Conservation (phyloP, 2,888 invertebrate genomes). For the Dioctria rufipes region DNA sequence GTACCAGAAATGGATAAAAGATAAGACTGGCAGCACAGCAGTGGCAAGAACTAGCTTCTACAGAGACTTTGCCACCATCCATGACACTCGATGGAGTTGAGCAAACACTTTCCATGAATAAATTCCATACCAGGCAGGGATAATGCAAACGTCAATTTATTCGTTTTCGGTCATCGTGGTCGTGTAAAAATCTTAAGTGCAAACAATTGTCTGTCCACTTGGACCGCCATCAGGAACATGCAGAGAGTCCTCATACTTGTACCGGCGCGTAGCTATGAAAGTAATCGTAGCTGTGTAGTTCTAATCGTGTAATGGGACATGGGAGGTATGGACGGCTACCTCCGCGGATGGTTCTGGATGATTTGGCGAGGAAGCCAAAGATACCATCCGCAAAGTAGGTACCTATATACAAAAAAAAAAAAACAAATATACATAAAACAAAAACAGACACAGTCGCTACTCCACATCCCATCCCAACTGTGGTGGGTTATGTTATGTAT, state of each 20-base stretch:
- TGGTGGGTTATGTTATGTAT: slow-evolving; percentile 30
- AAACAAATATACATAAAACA: slow-evolving; percentile 34
- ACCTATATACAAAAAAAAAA: slow-evolving; percentile 8
- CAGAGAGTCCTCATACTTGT: slow-evolving; percentile 33
- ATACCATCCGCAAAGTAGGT: slow-evolving; percentile 12
- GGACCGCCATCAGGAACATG: slow-evolving; percentile 65
- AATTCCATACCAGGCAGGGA: slow-evolving; percentile 51
- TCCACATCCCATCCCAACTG: slow-evolving; percentile 51
- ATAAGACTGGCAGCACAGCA: slow-evolving; percentile 53
- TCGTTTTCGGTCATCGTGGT: slow-evolving; percentile 64
- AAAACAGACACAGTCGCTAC: slow-evolving; percentile 52
- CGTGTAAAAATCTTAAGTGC: slow-evolving; percentile 72
- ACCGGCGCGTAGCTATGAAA: slow-evolving; percentile 24
- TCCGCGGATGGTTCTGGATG: slow-evolving; percentile 28
- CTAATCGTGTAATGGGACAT: slow-evolving; percentile 13
- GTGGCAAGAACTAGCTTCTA: slow-evolving; percentile 40
- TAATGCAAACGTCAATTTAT: slow-evolving; percentile 58
- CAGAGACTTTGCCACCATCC: slow-evolving; percentile 53
- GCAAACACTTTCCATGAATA: slow-evolving; percentile 59
- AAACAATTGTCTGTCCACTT: slow-evolving; percentile 71
- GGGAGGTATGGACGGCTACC: slow-evolving; percentile 18
- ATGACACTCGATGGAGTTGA: slow-evolving; percentile 55
- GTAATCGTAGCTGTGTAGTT: slow-evolving; percentile 26
- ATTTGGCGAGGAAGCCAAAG: slow-evolving; percentile 36
- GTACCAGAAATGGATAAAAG: slow-evolving; percentile 57